Evolutionary conservation across 2,888 invertebrate genomes (phyloP).

Genomic region (Chrysomela aeneicollis): DNA sequence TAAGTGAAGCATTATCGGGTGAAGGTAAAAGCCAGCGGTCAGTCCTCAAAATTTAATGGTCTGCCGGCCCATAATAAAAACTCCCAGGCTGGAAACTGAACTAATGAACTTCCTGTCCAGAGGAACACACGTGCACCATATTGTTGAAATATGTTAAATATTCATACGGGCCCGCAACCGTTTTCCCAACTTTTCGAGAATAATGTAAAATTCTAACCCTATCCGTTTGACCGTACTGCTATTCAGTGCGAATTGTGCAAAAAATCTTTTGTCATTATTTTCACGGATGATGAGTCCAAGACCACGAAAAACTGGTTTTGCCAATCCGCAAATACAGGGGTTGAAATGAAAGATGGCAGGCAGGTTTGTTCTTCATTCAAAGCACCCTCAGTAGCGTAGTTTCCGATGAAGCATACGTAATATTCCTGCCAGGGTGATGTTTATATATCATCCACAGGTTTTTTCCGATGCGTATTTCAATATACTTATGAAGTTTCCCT

Average conservation of each 20-base stretch:
- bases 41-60: conserved; percentile 26
- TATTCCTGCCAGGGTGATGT: too few species aligned
- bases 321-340: conserved; percentile 36
- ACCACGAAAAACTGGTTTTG: conserved; percentile 44
- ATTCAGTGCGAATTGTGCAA: conserved; percentile 30
- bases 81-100: conserved; percentile 21
- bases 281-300: conserved; percentile 42
- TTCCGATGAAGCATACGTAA: too few species aligned
- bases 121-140: conserved; percentile 29
- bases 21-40: conserved; percentile 17
- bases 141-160: conserved; percentile 30
- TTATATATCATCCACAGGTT: too few species aligned
- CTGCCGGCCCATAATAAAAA: conserved; percentile 27
- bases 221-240: conserved; percentile 23
- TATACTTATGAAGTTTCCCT: too few species aligned
- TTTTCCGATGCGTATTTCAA: too few species aligned
- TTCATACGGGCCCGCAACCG: conserved; percentile 19
- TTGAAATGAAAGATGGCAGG: conserved; percentile 21
- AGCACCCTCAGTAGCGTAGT: conserved; percentile 11
- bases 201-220: conserved; percentile 34
- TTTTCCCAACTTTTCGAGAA: conserved; percentile 26
- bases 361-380: conserved; percentile 12
- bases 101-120: conserved; percentile 33
- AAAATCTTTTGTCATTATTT: conserved; percentile 34
- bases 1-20: too few species aligned